Percentiles rank a stretch among this genome's conserved stretches.
These are phyloP conservation scores for Streblospio benedicti DNA, from an alignment of 1,140 invertebrate species.

Conservation along the genomic window DNA sequence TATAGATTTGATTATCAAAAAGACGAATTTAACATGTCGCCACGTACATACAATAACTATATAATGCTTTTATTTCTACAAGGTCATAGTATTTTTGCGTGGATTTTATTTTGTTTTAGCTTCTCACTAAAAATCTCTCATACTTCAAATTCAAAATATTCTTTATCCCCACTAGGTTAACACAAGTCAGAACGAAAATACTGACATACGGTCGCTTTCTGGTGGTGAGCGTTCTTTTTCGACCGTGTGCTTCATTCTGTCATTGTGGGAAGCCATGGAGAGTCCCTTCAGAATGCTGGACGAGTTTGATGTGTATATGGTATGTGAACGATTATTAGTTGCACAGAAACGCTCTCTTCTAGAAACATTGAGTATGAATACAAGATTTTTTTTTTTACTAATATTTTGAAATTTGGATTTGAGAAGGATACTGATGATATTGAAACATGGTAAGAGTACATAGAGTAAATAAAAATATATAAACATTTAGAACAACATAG, in stretches of 20 bases:
- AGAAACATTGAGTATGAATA: background rate
- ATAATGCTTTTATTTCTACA: too few species aligned
- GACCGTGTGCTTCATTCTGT: slow-evolving; percentile 85
- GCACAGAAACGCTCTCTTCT: background rate
- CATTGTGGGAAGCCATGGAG: slow-evolving; percentile 82
- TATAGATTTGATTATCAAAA: too few species aligned
- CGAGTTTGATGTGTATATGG: slow-evolving; percentile 98
- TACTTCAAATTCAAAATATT: too few species aligned
- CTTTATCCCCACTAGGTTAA: too few species aligned
- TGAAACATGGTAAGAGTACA: background rate
- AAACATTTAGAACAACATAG: background rate
- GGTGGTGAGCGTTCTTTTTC: slow-evolving; percentile 93
- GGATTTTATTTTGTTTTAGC: too few species aligned
- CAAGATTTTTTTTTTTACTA: background rate
- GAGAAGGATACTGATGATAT: background rate
- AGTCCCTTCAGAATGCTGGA: slow-evolving; percentile 92
- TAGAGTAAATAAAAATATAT: background rate
- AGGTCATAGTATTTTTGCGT: too few species aligned
- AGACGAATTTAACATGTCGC: too few species aligned
- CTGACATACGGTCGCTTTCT: slow-evolving; percentile 61
- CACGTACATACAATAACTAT: too few species aligned
- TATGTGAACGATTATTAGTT: slow-evolving; percentile 22
- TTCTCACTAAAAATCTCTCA: too few species aligned
- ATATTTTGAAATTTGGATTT: background rate
- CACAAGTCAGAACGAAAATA: too few species aligned